A percentile compares a stretch with the other conserved stretches of the same genome.
Conservation (phyloP, 1,140 invertebrate species). For the Asbolus verrucosus region DNA sequence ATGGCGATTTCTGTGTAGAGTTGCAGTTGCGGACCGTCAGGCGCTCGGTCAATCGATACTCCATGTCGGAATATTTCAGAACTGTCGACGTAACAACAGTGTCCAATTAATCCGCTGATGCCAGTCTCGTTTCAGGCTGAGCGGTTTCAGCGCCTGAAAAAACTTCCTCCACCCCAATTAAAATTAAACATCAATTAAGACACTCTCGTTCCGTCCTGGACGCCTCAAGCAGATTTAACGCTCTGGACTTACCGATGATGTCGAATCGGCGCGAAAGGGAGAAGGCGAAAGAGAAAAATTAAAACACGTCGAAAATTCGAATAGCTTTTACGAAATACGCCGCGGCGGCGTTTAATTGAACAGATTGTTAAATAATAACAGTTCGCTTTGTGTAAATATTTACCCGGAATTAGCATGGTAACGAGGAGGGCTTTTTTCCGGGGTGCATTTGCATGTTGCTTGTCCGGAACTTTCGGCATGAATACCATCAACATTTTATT, state of each 20-base stretch:
- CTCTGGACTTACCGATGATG: not conserved
- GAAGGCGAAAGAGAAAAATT: too few relatives aligned
- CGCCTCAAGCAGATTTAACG: slow-evolving; percentile 5
- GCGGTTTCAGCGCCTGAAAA: slow-evolving; percentile 7
- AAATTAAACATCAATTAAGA: slow-evolving; percentile 20
- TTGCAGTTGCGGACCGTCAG: too few relatives aligned
- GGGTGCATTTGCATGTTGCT: not conserved
- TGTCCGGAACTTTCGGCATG: not conserved
- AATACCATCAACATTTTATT: not conserved
- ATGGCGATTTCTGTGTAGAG: too few relatives aligned
- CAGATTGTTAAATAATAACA: too few relatives aligned
- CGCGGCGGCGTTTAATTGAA: too few relatives aligned
- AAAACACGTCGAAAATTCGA: too few relatives aligned
- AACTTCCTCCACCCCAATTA: not conserved
- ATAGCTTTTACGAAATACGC: too few relatives aligned
- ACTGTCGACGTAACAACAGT: slow-evolving; percentile 11
- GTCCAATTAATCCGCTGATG: not conserved
- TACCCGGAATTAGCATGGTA: too few relatives aligned
- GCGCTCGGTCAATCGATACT: slow-evolving; percentile 4
- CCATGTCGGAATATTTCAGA: slow-evolving; percentile 16
- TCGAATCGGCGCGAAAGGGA: too few relatives aligned
- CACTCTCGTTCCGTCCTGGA: not conserved
- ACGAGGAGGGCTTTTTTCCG: not conserved
- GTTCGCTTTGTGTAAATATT: too few relatives aligned
- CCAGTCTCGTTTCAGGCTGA: not conserved